Base-by-base conservation (phyloP, 2,113 vertebrate genomes). In the Indicator maculatus region DNA sequence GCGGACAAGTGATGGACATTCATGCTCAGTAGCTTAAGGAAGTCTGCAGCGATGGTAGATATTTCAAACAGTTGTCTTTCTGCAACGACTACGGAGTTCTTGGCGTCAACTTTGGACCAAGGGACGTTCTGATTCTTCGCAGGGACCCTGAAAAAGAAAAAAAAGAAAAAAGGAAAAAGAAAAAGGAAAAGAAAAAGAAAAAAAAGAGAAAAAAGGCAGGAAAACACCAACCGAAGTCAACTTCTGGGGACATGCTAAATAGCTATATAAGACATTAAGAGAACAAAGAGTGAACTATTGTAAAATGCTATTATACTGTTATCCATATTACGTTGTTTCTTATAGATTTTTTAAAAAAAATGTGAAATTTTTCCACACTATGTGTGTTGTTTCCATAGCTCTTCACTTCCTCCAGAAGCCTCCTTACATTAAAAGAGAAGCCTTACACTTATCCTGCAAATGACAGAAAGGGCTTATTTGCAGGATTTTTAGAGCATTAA, bases 321-420 rank as follows among this genome's bases (percentile, higher is more conserved):
- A 99, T 99, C 99, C 99, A 99, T 99, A 99, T 99, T 99, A 99
- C 98, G 98, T 99, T 99, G 99, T 99, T 99, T 99, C 99, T 99
- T 99, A 99, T 99, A 99, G 99, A 99, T 99, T 99, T 99, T 99
- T 99, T 99, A 98, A 98, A 99, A 99, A 99, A 98, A 99, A 99
- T 99, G 99, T 99, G 98, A 99, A 99, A 98, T 98, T 99, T 99
- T 98, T 99, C 98, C 99, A 99, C 99, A 99, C 98, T 99, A 98
- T 99, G 99, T 99, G 99, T 98, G 98, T 98, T 97, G 98, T 99
- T 98, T 98, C 98, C 99, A 99, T 99, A 98, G 98, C 98, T 98
- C 98, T 98, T 98, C 98, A 98, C 98, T 98, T 98, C 98, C 97
- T 98, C 97, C 98, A 98, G 98, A 97, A 98, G 98, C 98, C 98